Evolutionary conservation across 2,888 invertebrate genomes (phyloP), one percentile per base, ranked within the genome.

Genomic region (Eurytoma adleriae): DNA sequence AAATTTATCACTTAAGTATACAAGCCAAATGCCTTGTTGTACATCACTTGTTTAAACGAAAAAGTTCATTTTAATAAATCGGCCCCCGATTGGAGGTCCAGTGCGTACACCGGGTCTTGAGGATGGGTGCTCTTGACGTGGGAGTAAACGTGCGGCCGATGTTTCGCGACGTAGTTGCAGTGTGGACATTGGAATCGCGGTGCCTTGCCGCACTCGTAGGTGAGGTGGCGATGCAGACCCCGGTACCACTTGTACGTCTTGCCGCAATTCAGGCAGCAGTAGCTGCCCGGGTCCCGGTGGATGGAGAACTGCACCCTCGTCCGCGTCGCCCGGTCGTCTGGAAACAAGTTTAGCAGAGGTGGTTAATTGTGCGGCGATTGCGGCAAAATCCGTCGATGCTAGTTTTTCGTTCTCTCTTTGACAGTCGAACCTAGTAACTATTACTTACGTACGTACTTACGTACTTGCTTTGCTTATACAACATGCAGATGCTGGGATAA

Each of bases 191-290:
- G 84, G 84, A 90, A 91, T 1, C 89, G 86, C 57, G 90, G 89
- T 27, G 85, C 84, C 85, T 89, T 88, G 69, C 90, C 89, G 81
- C 91, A 91, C 73, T 88, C 89, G 84, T 86, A 89, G 62, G 85
- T 87, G 72, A 88, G 83, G 48, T 87, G 93, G 40, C 93, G 90
- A 84, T 92, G 92, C 77, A 94, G 89, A 79, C 93, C 93, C 2
- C 93, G 92, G 85, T 93, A 92, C 88, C 93, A 92, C 72, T 92
- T 93, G 87, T 93, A 93, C 62, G 89, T 89, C 86, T 92, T 93
- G 56, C 90, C 89, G 85, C 93, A 93, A 61, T 91, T 91, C 10
- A 91, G 91, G 84, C 93, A 93, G 61, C 91, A 88, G 80, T 84
- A 89, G 78, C 77, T 86, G 57, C 87, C 87, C 56, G 5, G 20